These are phyloP conservation scores for Hypomesus transpacificus DNA, from an alignment of 2,113 vertebrate species.

Conservation along the genomic window DNA sequence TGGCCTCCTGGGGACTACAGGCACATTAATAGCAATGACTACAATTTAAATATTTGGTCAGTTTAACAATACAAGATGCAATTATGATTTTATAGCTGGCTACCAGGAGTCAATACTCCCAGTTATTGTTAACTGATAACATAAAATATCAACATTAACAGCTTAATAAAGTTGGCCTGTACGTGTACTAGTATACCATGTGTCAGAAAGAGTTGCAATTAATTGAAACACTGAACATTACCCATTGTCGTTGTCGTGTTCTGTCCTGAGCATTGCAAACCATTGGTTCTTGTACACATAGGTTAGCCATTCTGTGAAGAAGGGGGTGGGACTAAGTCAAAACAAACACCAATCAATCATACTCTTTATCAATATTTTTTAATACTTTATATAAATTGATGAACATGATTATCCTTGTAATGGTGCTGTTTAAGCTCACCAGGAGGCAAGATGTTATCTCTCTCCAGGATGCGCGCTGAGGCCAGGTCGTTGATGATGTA, in stretches of 20 bases:
- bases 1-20: constrained; percentile 88
- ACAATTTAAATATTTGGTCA: too few relatives aligned
- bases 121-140: too few relatives aligned
- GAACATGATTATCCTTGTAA: too few relatives aligned
- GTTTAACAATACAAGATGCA: too few relatives aligned
- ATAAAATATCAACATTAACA: too few relatives aligned
- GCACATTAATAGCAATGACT: neutral
- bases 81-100: too few relatives aligned
- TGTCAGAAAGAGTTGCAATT: neutral
- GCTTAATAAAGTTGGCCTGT: too few relatives aligned
- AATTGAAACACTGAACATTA: constrained; percentile 49
- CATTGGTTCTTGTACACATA: constrained; percentile 94
- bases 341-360: neutral
- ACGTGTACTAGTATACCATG: too few relatives aligned
- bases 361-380: neutral
- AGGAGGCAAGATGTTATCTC: constrained; percentile 84
- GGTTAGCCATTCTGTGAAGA: constrained; percentile 85
- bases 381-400: too few relatives aligned
- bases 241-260: constrained; percentile 95
- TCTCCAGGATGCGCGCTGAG: constrained; percentile 88
- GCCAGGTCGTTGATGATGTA: constrained; percentile 95
- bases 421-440: constrained; percentile 67
- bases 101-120: too few relatives aligned
- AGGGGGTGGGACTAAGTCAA: constrained; percentile 3
- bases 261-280: constrained; percentile 95